Base-by-base conservation (phyloP, 2,113 vertebrate species). In the Cavia porcellus region DNA sequence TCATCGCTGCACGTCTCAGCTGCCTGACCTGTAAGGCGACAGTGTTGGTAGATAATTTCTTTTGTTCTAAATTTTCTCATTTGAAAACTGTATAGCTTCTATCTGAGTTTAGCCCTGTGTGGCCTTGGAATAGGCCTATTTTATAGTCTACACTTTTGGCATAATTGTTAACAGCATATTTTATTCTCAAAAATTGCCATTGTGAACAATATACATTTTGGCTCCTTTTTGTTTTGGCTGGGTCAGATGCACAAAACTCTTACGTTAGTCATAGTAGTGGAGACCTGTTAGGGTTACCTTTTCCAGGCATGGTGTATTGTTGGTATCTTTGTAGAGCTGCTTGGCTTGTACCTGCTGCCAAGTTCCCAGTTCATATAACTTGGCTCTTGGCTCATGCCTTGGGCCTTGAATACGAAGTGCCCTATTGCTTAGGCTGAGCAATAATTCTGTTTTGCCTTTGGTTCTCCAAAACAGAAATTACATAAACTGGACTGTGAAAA, bases 361-460 rank as follows among this genome's bases (percentile, higher is more conserved):
- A 24, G 0, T 92, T 81, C 47, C 38, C 22, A 8, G 38, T 35
- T 35, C 42, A 61, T 28, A 35, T 57, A 61, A 80, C 50, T 25
- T 79, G 47, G 7, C 5, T 45, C 13, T 84, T 92, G 15, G 25
- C 7, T 97, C 12, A 28, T 4, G 35, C 17, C 35, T 64, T 57
- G 83, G 4, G 22, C 93, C 62, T 89, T 86, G 30, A 91, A 35
- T 55, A 66, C 19, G 15, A 95, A 38, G 5, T 82, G 2, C 52
- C 25, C 47, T 82, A 17, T 13, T 86, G 10, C 5, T 59, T 59
- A 93, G 74, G 5, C 80, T 91, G n/a, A 88, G n/a, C 90, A 82
- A 91, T 17, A 86, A 72, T 62, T 96, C 32, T 90, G 6, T 85
- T 55, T 80, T 90, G 61, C 57, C 9, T 91, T 81, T 61, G 28